Percentiles rank a stretch among this genome's conserved stretches.
phyloP scores from a whole-genome alignment of 1,140 invertebrate genomes.

The Sycophaga agraensis region DNA sequence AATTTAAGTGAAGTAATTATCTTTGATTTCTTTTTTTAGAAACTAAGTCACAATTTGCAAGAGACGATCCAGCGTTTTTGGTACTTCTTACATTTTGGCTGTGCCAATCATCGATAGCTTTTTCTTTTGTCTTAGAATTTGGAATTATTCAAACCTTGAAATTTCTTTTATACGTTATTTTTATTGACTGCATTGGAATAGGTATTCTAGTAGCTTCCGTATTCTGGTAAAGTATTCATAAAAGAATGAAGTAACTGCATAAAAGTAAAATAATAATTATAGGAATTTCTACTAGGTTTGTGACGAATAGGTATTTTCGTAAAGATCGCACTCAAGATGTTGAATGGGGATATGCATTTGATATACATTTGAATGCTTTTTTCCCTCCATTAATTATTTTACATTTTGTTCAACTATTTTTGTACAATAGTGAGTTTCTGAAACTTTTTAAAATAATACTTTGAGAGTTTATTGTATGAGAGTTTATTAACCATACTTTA shows the following conservation, averaged over 20 bases:
- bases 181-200: conserved; percentile 90
- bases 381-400: conserved; percentile 93
- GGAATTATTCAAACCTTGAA: conserved; percentile 76
- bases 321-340: conserved; percentile 76
- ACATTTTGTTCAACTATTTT: conserved; percentile 88
- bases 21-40: conserved; percentile 66
- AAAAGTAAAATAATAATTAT: neutral
- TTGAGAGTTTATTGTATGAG: neutral
- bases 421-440: conserved; percentile 77
- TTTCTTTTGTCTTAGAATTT: conserved; percentile 80
- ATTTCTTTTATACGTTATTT: conserved; percentile 89
- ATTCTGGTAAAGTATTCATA: conserved; percentile 72
- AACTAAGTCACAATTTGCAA: conserved; percentile 97
- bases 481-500: conserved; percentile 27
- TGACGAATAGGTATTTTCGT: conserved; percentile 86
- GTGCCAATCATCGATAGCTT: conserved; percentile 86
- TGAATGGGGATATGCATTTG: conserved; percentile 98
- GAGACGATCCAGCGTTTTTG: conserved; percentile 98
- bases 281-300: no score
- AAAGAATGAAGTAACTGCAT: no score
- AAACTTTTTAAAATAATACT: conserved; percentile 14
- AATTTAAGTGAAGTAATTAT: no score
- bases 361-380: conserved; percentile 98
- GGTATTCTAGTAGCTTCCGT: conserved; percentile 87
- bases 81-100: conserved; percentile 88